Evolutionary conservation across 2,113 vertebrate genomes (phyloP).

Genomic region (Periophthalmus modestus): DNA sequence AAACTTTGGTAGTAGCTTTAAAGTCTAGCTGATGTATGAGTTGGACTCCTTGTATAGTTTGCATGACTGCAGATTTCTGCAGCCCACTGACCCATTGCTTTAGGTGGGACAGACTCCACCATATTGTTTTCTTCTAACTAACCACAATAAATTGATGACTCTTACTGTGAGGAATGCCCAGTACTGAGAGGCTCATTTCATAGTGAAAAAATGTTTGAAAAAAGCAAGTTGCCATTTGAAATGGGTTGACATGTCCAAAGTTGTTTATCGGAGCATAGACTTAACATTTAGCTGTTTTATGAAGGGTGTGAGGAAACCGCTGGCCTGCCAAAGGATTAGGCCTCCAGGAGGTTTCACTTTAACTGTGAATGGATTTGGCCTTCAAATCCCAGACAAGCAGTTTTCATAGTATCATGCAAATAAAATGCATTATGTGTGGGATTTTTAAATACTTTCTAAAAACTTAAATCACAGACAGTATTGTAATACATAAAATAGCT

Average conservation of each 20-base stretch:
- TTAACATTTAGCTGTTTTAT: conserved; percentile 15
- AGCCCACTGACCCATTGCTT: conserved; percentile 30
- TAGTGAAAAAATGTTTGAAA: conserved; percentile 12
- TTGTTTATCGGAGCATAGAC: conserved; percentile 18
- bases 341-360: conserved; percentile 34
- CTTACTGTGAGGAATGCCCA: conserved; percentile 30
- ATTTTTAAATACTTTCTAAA: background rate
- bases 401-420: conserved; percentile 5
- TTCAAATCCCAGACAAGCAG: conserved; percentile 22
- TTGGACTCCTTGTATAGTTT: conserved; percentile 18
- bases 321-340: conserved; percentile 15
- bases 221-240: conserved; percentile 26
- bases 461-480: background rate
- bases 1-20: background rate
- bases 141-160: conserved; percentile 48
- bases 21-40: conserved; percentile 39
- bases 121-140: conserved; percentile 34
- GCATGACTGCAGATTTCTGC: conserved; percentile 39
- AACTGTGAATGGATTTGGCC: conserved; percentile 29
- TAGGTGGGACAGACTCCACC: conserved; percentile 31
- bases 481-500: background rate
- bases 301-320: conserved; percentile 22
- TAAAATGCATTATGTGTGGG: background rate
- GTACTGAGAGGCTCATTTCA: conserved; percentile 15
- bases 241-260: conserved; percentile 18